These are phyloP conservation scores for Trichechus manatus DNA, from an alignment of 2,113 vertebrate genomes.

Conservation along the genomic window DNA sequence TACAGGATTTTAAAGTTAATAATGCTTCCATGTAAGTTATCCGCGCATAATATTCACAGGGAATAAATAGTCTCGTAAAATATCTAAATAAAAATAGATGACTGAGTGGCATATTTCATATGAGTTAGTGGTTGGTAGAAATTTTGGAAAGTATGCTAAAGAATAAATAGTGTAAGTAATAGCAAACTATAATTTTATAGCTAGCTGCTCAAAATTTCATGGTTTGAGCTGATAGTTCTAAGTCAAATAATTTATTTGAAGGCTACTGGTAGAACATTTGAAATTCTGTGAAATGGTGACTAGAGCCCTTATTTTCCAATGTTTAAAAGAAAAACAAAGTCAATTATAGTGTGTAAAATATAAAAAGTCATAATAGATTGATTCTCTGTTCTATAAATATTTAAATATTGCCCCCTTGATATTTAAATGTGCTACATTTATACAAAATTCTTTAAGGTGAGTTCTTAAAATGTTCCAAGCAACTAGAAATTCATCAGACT, in stretches of 20 bases:
- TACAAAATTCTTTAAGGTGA: constrained; percentile 36
- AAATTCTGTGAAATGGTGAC: not conserved
- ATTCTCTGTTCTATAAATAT: not conserved
- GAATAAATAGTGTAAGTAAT: constrained; percentile 33
- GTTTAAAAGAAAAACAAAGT: not conserved
- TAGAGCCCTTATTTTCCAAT: not conserved
- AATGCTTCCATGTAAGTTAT: not conserved
- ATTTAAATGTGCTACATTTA: not conserved
- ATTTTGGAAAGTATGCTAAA: constrained; percentile 28
- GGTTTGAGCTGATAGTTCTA: constrained; percentile 27
- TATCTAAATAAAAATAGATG: constrained; percentile 29
- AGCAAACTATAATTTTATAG: constrained; percentile 47
- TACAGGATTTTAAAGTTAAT: not conserved
- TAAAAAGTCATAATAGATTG: not conserved
- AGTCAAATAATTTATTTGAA: constrained; percentile 55
- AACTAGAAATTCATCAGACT: constrained; percentile 40
- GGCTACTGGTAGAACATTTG: not conserved
- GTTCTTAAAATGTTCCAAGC: constrained; percentile 51
- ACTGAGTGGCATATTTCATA: not conserved
- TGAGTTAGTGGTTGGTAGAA: not conserved
- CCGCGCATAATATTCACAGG: not conserved
- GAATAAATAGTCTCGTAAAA: not conserved
- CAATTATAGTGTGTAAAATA: constrained; percentile 34
- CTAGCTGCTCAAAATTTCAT: constrained; percentile 61
- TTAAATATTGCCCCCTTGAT: not conserved